Evolutionary conservation across 2,113 vertebrate genomes (phyloP).

Genomic region (Caranx melampygus): DNA sequence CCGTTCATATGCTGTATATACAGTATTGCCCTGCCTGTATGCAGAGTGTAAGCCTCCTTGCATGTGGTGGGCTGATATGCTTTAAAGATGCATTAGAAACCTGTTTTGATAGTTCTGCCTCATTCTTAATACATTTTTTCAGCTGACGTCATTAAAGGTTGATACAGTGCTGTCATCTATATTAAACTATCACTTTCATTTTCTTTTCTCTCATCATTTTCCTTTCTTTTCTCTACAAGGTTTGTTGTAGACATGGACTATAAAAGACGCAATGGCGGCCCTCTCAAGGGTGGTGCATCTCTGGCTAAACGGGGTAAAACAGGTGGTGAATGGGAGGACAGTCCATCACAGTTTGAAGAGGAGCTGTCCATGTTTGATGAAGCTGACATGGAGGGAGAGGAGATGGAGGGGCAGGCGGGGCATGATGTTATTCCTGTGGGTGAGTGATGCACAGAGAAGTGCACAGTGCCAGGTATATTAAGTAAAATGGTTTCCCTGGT

Average conservation of each 20-base stretch:
- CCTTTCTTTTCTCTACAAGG: background rate
- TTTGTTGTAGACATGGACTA: slow-evolving; percentile 75
- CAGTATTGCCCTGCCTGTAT: background rate
- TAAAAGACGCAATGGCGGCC: slow-evolving; percentile 78
- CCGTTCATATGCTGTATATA: background rate
- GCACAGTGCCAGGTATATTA: background rate
- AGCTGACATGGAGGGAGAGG: slow-evolving; percentile 84
- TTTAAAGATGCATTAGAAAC: background rate
- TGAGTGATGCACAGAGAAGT: slow-evolving; percentile 61
- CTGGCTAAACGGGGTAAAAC: slow-evolving; percentile 82
- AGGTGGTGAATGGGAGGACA: slow-evolving; percentile 85
- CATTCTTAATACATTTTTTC: background rate
- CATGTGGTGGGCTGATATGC: too few species aligned
- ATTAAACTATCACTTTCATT: background rate
- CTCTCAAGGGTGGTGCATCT: slow-evolving; percentile 54
- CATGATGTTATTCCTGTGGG: slow-evolving; percentile 86
- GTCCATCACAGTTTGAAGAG: slow-evolving; percentile 88
- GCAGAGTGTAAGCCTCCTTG: too few species aligned
- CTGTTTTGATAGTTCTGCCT: background rate
- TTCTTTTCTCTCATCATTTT: background rate
- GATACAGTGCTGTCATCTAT: too few species aligned
- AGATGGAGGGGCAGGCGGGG: slow-evolving; percentile 83
- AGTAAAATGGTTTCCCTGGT: background rate
- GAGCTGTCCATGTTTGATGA: slow-evolving; percentile 89
- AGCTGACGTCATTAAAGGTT: background rate